Conservation (phyloP, 2,797 vertebrate species). For the Kryptopterus vitreolus region DNA sequence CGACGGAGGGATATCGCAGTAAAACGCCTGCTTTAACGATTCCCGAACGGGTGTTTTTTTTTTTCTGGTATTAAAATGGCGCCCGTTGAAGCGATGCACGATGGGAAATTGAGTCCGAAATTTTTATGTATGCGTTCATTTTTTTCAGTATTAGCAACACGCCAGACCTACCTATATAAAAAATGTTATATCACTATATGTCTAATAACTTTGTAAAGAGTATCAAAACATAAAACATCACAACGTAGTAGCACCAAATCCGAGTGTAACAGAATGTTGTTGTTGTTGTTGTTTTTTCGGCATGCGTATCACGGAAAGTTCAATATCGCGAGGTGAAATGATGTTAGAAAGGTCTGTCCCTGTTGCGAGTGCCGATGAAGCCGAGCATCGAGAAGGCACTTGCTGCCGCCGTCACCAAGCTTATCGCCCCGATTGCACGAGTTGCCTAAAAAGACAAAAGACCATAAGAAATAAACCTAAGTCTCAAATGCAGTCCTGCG, state of each 20-base stretch:
- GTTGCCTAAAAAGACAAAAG: slow-evolving; percentile 67
- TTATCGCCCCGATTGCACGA: slow-evolving; percentile 77
- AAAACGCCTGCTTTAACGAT: neutral
- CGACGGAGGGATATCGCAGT: neutral
- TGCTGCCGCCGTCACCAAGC: slow-evolving; percentile 77
- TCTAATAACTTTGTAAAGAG: neutral
- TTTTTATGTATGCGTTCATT: neutral
- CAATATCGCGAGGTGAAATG: neutral
- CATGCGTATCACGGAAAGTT: neutral
- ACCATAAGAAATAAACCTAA: neutral
- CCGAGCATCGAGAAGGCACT: slow-evolving; percentile 80
- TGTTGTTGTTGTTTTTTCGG: neutral
- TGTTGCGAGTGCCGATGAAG: slow-evolving; percentile 77
- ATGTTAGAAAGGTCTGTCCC: slow-evolving; percentile 76
- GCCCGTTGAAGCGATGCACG: neutral
- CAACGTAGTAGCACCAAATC: neutral
- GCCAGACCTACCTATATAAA: neutral
- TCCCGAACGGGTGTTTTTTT: slow-evolving; percentile 13
- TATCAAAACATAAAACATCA: too few species aligned
- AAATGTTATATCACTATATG: neutral
- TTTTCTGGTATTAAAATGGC: slow-evolving; percentile 3
- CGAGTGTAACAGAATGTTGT: too few species aligned
- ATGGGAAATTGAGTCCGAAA: slow-evolving; percentile 19
- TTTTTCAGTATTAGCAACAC: neutral
- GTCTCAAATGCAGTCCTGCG: too few species aligned